Conservation (phyloP, 35 echinoderm and acorn worm species). For the Ophioderma brevispina region DNA sequence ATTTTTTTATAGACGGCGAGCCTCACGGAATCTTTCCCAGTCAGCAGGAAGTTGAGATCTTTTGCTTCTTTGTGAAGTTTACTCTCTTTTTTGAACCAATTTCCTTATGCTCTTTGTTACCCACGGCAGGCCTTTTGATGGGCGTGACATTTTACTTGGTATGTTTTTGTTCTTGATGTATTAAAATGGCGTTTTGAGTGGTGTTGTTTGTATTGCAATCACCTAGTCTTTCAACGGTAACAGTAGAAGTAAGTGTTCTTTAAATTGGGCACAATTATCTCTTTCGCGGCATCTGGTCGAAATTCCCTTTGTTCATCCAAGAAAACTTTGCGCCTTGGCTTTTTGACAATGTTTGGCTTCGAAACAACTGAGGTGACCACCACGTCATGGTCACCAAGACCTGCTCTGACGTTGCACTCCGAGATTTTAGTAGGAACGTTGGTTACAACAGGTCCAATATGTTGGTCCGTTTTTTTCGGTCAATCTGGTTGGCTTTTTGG, state of each 20-base stretch:
- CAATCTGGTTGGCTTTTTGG: too few relatives aligned
- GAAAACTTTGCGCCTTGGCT: conserved; percentile 19
- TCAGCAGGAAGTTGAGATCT: background rate
- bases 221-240: too few relatives aligned
- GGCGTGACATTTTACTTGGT: too few relatives aligned
- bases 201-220: too few relatives aligned
- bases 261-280: background rate
- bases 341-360: background rate
- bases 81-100: background rate
- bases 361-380: background rate
- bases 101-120: too few relatives aligned
- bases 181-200: too few relatives aligned
- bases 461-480: background rate
- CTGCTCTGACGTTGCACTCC: background rate
- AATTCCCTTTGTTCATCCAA: background rate
- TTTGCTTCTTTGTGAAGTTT: conserved; percentile 13
- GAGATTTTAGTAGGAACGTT: background rate
- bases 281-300: background rate
- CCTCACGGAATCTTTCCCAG: background rate
- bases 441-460: conserved; percentile 12
- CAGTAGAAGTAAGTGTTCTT: background rate
- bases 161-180: conserved; percentile 23
- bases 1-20: background rate
- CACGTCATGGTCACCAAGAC: background rate
- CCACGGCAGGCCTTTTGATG: too few relatives aligned